Evolutionary conservation across 1,140 invertebrate species (phyloP).

Genomic region (Chironomus tepperi): DNA sequence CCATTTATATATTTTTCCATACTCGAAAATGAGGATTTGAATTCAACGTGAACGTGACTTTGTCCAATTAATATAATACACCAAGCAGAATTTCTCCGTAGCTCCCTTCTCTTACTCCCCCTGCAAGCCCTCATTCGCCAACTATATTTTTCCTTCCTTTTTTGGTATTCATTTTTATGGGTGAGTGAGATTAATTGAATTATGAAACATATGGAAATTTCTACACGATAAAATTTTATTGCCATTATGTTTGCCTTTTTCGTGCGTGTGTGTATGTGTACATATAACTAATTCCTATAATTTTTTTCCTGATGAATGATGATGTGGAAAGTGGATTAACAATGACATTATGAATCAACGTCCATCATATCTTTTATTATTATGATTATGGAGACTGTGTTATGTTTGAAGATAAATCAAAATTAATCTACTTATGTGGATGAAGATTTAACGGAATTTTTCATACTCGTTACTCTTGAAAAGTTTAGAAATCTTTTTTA

Average conservation of each 20-base stretch:
- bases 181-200: slow-evolving; percentile 2
- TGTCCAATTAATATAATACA: slow-evolving; percentile 9
- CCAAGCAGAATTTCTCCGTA: no score
- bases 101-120: background rate
- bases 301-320: background rate
- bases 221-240: slow-evolving; percentile 10
- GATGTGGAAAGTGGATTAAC: slow-evolving; percentile 12
- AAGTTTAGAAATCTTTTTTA: no score
- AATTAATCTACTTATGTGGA: no score
- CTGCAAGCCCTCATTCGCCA: background rate
- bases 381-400: background rate
- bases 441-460: no score
- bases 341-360: background rate
- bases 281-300: background rate
- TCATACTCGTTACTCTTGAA: no score
- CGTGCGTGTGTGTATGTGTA: background rate
- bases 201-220: slow-evolving; percentile 14
- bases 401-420: no score
- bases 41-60: background rate
- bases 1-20: background rate
- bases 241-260: background rate
- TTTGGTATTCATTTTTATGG: background rate
- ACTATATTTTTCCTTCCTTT: background rate
- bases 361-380: background rate
- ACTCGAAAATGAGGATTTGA: slow-evolving; percentile 2